Base-by-base conservation (phyloP, 2,888 invertebrate species). In the Labia minor region DNA sequence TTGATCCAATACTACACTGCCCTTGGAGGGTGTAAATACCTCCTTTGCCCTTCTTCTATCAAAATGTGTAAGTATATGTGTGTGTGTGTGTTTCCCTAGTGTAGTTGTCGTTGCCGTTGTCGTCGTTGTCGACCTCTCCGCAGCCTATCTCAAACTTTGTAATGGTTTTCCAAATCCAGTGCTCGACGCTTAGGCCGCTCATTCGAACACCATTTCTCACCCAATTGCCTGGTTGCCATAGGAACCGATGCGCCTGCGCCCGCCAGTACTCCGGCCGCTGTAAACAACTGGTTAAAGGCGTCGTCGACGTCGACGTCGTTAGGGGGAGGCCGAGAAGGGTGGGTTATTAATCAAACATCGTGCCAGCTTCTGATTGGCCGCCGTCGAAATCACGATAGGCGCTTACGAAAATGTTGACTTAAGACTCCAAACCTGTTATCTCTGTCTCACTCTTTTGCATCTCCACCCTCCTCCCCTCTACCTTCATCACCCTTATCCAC, bases 111-210 rank as follows among this genome's bases (percentile, higher is more conserved):
- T 33, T 6, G 6, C 6, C 16, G 16, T 16, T 49, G 16, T 49
- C 49, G n/a, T 49, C 49, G 16, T 16, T 49, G n/a, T 49, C 49
- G 14, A 11, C 16, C 49, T 49, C 49, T 49, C 49, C 14, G 49
- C 49, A 11, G 49, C 49, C 49, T 49, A 49, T 49, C 49, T 49
- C 49, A 49, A 49, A 49, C 49, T 49, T 49, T 49, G 49, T 49
- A 49, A 49, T 49, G 49, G 49, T 49, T 49, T 49, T 49, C 49
- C 49, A 49, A 49, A 49, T 49, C 49, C 49, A 49, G 49, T 49
- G 49, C 49, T 49, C 49, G 49, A 16, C n/a, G n/a, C n/a, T 49
- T 49, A 49, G 49, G 49, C 49, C 49, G 49, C 49, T 49, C 49
- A 49, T 49, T 49, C 49, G 14, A 49, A 49, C 49, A 49, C n/a